Percentiles rank a stretch among this genome's conserved stretches.
Conservation (phyloP, 2,113 vertebrate genomes). For the Hydropotes inermis region DNA sequence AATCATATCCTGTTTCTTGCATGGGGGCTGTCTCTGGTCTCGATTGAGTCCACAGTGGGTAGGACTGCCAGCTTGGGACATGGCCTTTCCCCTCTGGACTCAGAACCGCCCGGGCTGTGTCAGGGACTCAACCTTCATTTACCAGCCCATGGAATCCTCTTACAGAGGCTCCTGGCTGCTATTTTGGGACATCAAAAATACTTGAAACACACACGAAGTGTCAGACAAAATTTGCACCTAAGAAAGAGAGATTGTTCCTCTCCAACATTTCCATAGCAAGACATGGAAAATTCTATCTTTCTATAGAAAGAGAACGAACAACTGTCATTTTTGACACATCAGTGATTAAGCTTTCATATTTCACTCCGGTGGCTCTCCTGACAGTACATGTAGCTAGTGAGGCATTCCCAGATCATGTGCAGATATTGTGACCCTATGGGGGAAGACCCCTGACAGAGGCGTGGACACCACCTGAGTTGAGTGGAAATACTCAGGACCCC, state of each 20-base stretch:
- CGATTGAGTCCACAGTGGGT: neutral
- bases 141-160: neutral
- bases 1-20: neutral
- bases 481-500: neutral
- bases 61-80: neutral
- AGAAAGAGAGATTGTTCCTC: conserved; percentile 14
- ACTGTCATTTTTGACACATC: neutral
- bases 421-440: neutral
- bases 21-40: neutral
- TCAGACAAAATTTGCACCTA: conserved; percentile 50
- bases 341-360: conserved; percentile 3
- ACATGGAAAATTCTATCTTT: neutral
- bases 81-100: neutral
- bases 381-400: neutral
- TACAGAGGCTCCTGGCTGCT: neutral
- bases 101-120: neutral
- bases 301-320: neutral
- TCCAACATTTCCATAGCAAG: neutral
- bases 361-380: neutral
- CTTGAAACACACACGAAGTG: conserved; percentile 36
- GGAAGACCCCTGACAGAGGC: neutral
- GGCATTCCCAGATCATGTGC: neutral
- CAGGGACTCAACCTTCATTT: neutral
- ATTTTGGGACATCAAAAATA: conserved; percentile 11
- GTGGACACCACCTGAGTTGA: neutral